Evolutionary conservation across 1,140 invertebrate genomes (phyloP), one percentile per base, ranked within the genome.

Genomic region (Probaryconus sp.): DNA sequence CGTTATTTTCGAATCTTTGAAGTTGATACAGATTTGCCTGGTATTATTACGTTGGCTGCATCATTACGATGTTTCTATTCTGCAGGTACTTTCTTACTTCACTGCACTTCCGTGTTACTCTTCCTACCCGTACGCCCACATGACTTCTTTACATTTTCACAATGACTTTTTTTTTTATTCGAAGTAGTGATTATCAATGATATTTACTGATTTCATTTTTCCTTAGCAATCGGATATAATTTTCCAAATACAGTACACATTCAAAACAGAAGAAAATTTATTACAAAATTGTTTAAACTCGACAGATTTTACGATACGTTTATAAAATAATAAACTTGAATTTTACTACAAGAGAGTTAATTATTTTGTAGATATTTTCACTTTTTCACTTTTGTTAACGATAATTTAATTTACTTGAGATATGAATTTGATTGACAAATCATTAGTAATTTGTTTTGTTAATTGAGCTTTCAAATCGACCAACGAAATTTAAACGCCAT

Each of bases 91-190:
- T 70, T 70, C 33, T 38, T 48, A 40, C 55, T 55, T 55, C 48
- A 37, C 48, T 61, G 38, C 47, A 69, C 55, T 69, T 69, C 65
- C 65, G 55, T 38, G 3, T 11, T 2, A n/a, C 2, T 47, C 24
- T 61, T 61, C 56, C 40, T 69, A 69, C 55, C 40, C 37, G 53
- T 28, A 51, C 38, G 38, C 65, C 65, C 65, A 60, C 53, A 69
- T 69, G 0, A 3, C 3, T 24, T 7, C 21, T 24, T 24, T 24
- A 6, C 24, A 43, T 11, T 13, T 35, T n/a, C 13, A 14, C 18
- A 58, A 68, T 47, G 26, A 37, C 4, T 38, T 28, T 24, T 45
- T n/a, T n/a, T 60, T 18, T 17, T 38, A 47, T 30, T 33, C 7
- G 16, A 45, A 30, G 13, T 37, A 43, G 28, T 53, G 28, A 53